Base-by-base conservation (phyloP, 2,797 vertebrate species). In the Microctenopoma stevenorrisi region DNA sequence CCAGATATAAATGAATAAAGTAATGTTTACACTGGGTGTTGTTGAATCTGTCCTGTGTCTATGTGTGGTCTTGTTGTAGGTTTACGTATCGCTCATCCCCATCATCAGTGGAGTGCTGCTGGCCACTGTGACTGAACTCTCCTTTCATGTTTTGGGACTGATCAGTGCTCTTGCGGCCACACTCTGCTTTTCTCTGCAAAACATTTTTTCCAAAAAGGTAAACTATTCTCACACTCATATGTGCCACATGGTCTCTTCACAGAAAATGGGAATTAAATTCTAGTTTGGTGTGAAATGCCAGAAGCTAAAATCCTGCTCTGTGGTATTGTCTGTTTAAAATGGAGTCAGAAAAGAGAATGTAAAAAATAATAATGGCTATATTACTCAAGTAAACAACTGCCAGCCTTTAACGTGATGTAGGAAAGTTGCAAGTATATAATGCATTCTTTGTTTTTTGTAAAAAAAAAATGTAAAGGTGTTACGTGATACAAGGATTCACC, bases 151-250 rank as follows among this genome's bases (percentile, higher is more conserved):
- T 50, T 98, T 94, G 46, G 98, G 98, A 10, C 94, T 99, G 16
- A 91, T 99, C 92, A 99, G 98, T 1, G 98, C 98, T 0, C 94
- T 99, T 18, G 97, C 97, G 3, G 96, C 97, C 51, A 99, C 97
- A 0, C 95, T 99, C 38, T 99, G 98, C 90, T 99, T 99, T 89
- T 99, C 98, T 0, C 94, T 99, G 60, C 98, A 99, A 91, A 99
- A 99, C 85, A 99, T 99, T 83, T 99, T 98, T 93, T 99, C 98
- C 2, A 99, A 99, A 90, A 99, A 99, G 96, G 97, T 98, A 91
- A 57, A n/a, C 49, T 22, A 0, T 12, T 42, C 18, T 42, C 44
- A 5, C 1, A 13, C 43, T 15, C 11, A 5, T 22, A 4, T 49
- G 52, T 16, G 7, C 0, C 48, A 22, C 44, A 11, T 10, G 38